Percentiles rank a stretch among this genome's conserved stretches.
Conservation (phyloP, 1,140 invertebrate species). For the Ctenoplectra terminalis region DNA sequence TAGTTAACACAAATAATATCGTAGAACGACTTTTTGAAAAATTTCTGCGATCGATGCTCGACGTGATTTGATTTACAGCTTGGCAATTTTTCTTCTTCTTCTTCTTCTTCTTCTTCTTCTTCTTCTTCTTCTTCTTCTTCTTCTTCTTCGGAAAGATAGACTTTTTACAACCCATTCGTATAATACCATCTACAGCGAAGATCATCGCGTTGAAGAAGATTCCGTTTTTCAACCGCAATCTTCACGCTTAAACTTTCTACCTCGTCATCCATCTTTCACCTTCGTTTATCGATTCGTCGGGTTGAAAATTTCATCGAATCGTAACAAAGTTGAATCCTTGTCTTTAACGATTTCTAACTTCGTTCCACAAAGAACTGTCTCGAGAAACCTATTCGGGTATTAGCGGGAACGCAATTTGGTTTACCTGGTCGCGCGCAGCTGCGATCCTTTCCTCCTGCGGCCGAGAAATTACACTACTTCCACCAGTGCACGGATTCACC, state of each 20-base stretch:
- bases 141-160: fast-evolving
- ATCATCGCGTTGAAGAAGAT: neutral
- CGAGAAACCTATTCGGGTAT: constrained; percentile 45
- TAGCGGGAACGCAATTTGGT: constrained; percentile 51
- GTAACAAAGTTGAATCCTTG: neutral
- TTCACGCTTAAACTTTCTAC: neutral
- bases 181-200: neutral
- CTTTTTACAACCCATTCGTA: no score
- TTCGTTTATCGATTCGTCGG: constrained; percentile 22
- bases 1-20: no score
- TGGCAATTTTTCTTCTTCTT: no score
- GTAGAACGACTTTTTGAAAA: no score
- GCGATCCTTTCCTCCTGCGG: constrained; percentile 44
- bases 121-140: no score
- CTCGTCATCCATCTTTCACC: neutral
- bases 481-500: constrained; percentile 56
- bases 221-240: neutral
- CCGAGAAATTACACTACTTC: constrained; percentile 59
- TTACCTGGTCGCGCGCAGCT: constrained; percentile 55
- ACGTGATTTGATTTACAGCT: no score
- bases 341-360: constrained; percentile 43
- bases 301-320: constrained; percentile 1
- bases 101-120: no score
- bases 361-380: constrained; percentile 7
- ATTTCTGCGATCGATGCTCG: no score